Percentiles rank a stretch among this genome's conserved stretches.
These are phyloP conservation scores for Syngnathus typhle DNA, from an alignment of 2,113 vertebrate genomes.

Conservation along the genomic window DNA sequence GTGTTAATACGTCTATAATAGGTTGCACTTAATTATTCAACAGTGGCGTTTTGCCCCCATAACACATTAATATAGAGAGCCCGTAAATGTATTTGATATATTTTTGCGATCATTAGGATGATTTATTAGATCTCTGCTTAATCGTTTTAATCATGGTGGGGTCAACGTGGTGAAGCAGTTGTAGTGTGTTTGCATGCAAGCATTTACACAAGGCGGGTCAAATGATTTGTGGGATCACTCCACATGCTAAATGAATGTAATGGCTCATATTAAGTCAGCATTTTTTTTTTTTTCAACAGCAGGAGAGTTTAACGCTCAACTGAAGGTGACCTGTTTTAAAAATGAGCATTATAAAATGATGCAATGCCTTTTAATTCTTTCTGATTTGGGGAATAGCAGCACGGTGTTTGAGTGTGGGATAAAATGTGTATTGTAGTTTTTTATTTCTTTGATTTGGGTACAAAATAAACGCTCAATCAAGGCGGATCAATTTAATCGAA, in stretches of 20 bases:
- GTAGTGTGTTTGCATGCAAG: constrained; percentile 6
- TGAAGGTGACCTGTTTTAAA: constrained; percentile 5
- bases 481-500: too few relatives aligned
- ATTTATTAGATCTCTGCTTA: not conserved
- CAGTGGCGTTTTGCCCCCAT: not conserved
- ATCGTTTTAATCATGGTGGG: constrained; percentile 5
- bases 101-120: not conserved
- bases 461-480: too few relatives aligned
- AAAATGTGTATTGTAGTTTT: not conserved
- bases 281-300: not conserved
- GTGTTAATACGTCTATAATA: not conserved
- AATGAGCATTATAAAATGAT: not conserved
- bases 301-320: constrained; percentile 4
- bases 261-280: not conserved
- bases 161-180: not conserved
- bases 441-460: not conserved
- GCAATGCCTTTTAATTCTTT: not conserved
- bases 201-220: not conserved
- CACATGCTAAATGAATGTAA: constrained; percentile 8
- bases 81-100: not conserved
- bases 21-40: constrained; percentile 6
- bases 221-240: constrained; percentile 1
- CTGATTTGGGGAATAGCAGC: not conserved
- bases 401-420: not conserved
- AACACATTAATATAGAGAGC: constrained; percentile 1